Evolutionary conservation across 2,888 invertebrate genomes (phyloP), one percentile per base, ranked within the genome.

Genomic region (Drosophila buzzatii): DNA sequence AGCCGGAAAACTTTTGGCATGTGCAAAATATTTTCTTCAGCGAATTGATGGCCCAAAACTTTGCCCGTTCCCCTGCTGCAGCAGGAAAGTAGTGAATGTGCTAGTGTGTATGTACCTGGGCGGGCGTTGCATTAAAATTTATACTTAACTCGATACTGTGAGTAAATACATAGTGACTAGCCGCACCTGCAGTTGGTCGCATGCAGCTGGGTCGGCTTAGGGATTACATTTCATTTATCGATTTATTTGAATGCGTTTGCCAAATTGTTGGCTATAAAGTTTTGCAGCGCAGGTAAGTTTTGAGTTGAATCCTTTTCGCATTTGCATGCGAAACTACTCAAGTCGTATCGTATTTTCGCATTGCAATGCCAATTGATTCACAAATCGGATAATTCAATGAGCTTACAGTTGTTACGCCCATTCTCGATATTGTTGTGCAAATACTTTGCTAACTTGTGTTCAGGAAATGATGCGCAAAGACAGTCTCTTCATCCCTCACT

Each of bases 161-260:
- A 53, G 67, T 67, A 71, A 71, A 71, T 45, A 76, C 53, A 66
- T 67, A 66, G 16, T 20, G n/a, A n/a, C 39, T n/a, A 41, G 39
- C 64, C 27, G 61, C 62, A 62, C 18, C 57, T 44, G 53, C 41
- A 49, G 52, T 41, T 57, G 41, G 49, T 59, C 41, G 39, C 60
- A 42, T 45, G 44, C 63, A 33, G 45, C 35, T 55, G 60, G 20
- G 31, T 41, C 27, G 56, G 49, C 63, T 45, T 53, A 56, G 84
- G 82, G 82, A 85, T 85, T 85, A 82, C 82, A 81, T 85, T 84
- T 85, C 82, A 85, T 85, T 85, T 85, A 85, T 85, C 84, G 85
- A 85, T 84, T 85, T 84, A 85, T 81, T 76, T 71, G 64, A 51
- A 69, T 69, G 67, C 70, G 70, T 67, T 51, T 66, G 69, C 71